Base-by-base conservation (phyloP, 2,888 invertebrate species). In the Lithodes maja region DNA sequence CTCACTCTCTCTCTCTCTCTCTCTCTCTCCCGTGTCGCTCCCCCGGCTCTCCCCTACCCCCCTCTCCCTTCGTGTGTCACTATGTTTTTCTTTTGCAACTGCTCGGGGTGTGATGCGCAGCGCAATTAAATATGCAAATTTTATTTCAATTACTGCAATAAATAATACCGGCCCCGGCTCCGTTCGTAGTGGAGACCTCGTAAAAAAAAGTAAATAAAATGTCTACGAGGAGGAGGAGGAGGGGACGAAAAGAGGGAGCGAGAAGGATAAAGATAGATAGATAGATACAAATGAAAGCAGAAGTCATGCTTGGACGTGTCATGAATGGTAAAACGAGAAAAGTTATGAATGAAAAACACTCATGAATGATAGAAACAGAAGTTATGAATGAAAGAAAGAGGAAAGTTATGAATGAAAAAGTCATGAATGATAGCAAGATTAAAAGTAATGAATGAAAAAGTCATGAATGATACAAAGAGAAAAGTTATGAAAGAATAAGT, bases 121-220 rank as follows among this genome's bases (percentile, higher is more conserved):
- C 71, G 86, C 86, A 86, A 86, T 86, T 86, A 86, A 86, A 86
- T 86, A 86, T 86, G 86, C 86, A 86, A 86, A 86, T 86, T 86
- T 86, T 86, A 86, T 86, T 86, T 86, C 86, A 86, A 86, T 86
- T 86, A 86, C 86, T 81, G 81, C 86, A 86, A 86, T 86, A 86
- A 86, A 86, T 86, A 86, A 86, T 86, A 86, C 85, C 77, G 78
- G 50, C 77, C 33, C 33, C 68, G 85, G 85, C 85, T 85, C 85
- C 77, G 85, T 78, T 78, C 78, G 85, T 85, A 85, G 78, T 85
- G 85, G 85, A 55, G 75, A 55, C 61, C 80, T 49, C 52, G 79
- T 54, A 54, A 53, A 50, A 69, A 52, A 69, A 54, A 79, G 77
- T 53, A 61, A 61, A 61, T 61, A 61, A 61, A 61, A 61, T 61